These are phyloP conservation scores for Melikaiella ostensackeni DNA, from an alignment of 2,888 invertebrate species.

Conservation along the genomic window DNA sequence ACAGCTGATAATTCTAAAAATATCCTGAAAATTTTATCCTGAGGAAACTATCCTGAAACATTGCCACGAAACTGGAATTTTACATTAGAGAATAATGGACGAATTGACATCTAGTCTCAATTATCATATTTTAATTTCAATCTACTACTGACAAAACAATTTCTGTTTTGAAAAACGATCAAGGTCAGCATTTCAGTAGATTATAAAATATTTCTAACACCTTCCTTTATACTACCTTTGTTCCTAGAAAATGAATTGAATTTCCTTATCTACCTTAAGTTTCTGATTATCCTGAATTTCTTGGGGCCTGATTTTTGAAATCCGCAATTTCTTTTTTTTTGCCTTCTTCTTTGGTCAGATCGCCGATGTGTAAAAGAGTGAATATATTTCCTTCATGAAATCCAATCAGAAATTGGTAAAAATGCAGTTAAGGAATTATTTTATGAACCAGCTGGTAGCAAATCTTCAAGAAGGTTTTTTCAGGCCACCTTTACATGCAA, in stretches of 20 bases:
- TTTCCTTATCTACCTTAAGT: not conserved
- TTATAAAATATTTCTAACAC: not conserved
- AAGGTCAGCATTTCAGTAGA: not conserved
- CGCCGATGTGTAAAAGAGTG: not conserved
- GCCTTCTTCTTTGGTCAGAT: not conserved
- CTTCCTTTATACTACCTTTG: not conserved
- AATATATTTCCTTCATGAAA: not conserved
- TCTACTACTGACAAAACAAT: too few species aligned
- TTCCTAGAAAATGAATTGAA: not conserved
- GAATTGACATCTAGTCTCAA: too few species aligned
- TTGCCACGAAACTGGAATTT: not conserved
- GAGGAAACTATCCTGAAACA: conserved; percentile 2
- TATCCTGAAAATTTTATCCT: not conserved
- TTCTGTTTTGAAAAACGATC: too few species aligned
- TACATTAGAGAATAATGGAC: conserved; percentile 46
- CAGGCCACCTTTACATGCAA: not conserved
- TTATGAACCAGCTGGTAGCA: too few species aligned
- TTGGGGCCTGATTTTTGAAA: not conserved
- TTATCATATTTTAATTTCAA: too few species aligned
- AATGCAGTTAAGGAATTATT: too few species aligned
- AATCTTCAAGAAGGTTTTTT: not conserved
- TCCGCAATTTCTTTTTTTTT: not conserved
- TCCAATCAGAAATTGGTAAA: too few species aligned
- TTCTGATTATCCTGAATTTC: not conserved
- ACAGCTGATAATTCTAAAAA: too few species aligned